Evolutionary conservation across 35 echinoderm and acorn worm species (phyloP).

Genomic region (Lytechinus variegatus): DNA sequence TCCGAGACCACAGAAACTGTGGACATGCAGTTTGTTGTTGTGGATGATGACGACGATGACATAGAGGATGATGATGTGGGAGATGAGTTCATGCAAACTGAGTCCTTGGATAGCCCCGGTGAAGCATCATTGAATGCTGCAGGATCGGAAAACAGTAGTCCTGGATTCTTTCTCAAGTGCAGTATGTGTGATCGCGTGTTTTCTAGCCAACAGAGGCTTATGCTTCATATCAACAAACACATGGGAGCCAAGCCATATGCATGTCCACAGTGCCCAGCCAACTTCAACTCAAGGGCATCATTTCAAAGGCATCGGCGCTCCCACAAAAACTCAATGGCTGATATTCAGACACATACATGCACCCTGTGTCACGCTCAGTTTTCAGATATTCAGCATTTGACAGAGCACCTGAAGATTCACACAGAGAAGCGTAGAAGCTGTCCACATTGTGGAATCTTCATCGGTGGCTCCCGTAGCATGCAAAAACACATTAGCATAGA

Average conservation of each 20-base stretch:
- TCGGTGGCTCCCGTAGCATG: conserved; percentile 22
- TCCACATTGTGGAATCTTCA: conserved; percentile 18
- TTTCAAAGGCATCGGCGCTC: conserved; percentile 38
- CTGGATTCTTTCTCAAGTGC: background rate
- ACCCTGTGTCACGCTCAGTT: conserved; percentile 34
- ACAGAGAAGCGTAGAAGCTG: conserved; percentile 6
- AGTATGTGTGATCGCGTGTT: conserved; percentile 27
- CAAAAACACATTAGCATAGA: conserved; percentile 34
- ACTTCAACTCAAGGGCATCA: conserved; percentile 30
- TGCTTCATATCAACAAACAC: conserved; percentile 48
- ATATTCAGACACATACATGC: conserved; percentile 24
- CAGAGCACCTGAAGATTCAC: conserved; percentile 39
- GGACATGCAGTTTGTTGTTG: background rate
- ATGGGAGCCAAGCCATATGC: conserved; percentile 36
- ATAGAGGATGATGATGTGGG: conserved; percentile 10
- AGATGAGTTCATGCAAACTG: background rate
- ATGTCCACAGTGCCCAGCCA: conserved; percentile 25
- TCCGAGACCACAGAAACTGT: background rate
- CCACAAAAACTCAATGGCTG: background rate
- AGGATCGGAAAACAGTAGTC: background rate
- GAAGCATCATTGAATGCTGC: background rate
- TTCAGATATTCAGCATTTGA: conserved; percentile 31
- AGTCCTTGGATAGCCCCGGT: background rate
- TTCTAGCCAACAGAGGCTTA: background rate
- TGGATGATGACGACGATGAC: conserved; percentile 20